Conservation (phyloP, 2,888 invertebrate species). For the Drosophila yooni region DNA sequence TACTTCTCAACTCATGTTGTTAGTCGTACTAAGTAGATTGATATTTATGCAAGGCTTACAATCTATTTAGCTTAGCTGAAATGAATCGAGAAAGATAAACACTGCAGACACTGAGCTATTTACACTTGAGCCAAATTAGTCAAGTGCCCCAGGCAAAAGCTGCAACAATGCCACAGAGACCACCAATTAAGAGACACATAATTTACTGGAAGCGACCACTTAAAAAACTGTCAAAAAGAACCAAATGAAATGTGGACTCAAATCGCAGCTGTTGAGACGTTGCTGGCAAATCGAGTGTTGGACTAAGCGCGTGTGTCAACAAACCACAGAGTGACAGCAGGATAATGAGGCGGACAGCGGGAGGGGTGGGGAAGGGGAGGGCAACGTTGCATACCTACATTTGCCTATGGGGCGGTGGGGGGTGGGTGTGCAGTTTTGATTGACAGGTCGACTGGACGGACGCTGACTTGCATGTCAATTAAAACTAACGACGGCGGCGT, state of each 20-base stretch:
- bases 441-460: constrained; percentile 83
- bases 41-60: neutral
- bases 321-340: constrained; percentile 63
- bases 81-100: neutral
- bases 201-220: constrained; percentile 25
- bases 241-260: constrained; percentile 1
- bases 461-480: constrained; percentile 84
- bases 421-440: constrained; percentile 71
- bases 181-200: constrained; percentile 54
- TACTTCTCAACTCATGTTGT: neutral
- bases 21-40: neutral
- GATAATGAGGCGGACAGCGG: constrained; percentile 61
- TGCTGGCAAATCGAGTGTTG: constrained; percentile 16
- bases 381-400: neutral
- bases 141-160: constrained; percentile 18
- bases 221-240: constrained; percentile 47
- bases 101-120: neutral
- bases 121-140: constrained; percentile 46
- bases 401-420: constrained; percentile 20
- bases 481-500: constrained; percentile 76
- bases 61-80: neutral
- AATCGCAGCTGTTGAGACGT: constrained; percentile 35
- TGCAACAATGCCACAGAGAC: constrained; percentile 10
- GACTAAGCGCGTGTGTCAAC: constrained; percentile 64
- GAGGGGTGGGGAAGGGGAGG: neutral